Evolutionary conservation across 2,888 invertebrate species (phyloP).

Genomic region (Pachymerium ferrugineum): DNA sequence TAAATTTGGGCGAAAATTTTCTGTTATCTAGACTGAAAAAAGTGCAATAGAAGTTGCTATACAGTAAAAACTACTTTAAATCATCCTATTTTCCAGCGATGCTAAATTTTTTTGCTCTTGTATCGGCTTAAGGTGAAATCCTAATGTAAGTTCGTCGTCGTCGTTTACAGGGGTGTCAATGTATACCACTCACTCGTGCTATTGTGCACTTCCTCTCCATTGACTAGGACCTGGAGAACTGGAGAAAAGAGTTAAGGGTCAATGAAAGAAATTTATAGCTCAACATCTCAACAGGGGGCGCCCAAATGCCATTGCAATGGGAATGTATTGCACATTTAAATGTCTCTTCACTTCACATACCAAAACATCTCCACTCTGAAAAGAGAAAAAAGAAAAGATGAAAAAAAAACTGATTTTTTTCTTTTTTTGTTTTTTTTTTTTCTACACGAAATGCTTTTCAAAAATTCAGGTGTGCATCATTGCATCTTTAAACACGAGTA

Average conservation of each 20-base stretch:
- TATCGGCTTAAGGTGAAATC: neutral
- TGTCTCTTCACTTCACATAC: conserved; percentile 21
- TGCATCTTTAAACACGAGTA: neutral
- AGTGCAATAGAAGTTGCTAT: too few species aligned
- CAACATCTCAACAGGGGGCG: conserved; percentile 18
- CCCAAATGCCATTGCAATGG: conserved; percentile 18
- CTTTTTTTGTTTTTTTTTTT: too few species aligned
- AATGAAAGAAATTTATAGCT: conserved; percentile 15
- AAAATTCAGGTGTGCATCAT: neutral
- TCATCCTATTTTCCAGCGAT: too few species aligned
- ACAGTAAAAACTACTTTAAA: too few species aligned
- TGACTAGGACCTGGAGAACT: conserved; percentile 15
- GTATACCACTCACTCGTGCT: conserved; percentile 9
- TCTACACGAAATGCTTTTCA: too few species aligned
- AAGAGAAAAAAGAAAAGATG: neutral
- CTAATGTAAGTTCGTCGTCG: neutral
- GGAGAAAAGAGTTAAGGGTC: conserved; percentile 17
- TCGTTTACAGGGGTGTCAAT: conserved; percentile 7
- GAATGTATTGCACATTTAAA: conserved; percentile 21
- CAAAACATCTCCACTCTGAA: conserved; percentile 5
- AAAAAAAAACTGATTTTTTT: neutral
- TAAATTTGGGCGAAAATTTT: too few species aligned
- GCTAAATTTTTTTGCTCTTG: too few species aligned
- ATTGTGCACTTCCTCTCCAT: conserved; percentile 18
- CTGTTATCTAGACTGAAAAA: too few species aligned